phyloP scores from a whole-genome alignment of 2,113 vertebrate species.

The Ciconia boyciana region DNA sequence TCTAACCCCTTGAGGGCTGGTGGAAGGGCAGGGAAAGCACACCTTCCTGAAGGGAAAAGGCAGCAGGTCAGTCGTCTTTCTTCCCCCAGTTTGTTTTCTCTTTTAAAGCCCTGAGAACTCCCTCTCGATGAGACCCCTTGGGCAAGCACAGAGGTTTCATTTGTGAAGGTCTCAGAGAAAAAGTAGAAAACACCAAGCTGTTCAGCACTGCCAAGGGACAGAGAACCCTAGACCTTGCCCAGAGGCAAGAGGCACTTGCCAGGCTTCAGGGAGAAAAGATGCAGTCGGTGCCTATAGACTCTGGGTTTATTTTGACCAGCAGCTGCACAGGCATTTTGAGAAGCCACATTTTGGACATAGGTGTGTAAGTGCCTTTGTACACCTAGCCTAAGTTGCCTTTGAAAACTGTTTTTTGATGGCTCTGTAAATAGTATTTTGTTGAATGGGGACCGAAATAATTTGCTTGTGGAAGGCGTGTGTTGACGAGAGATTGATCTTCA shows the following conservation, averaged over 20 bases:
- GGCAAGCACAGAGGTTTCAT: not conserved
- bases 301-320: not conserved
- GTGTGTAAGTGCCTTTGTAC: not conserved
- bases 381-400: not conserved
- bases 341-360: not conserved
- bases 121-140: not conserved
- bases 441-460: not conserved
- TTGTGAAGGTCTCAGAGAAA: not conserved
- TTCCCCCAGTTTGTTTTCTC: not conserved
- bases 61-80: not conserved
- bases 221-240: not conserved
- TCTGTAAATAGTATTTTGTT: not conserved
- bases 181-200: not conserved
- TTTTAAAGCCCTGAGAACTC: not conserved
- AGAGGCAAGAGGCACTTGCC: not conserved
- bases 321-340: not conserved
- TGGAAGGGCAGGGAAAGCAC: not conserved
- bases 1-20: not conserved
- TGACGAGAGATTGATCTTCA: not conserved
- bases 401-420: not conserved
- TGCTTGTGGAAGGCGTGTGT: not conserved
- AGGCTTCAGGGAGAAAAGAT: not conserved
- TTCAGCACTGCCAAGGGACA: not conserved
- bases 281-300: not conserved
- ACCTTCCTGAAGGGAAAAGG: not conserved